phyloP scores from a whole-genome alignment of 2,113 vertebrate genomes.

The Pteruthius melanotis region DNA sequence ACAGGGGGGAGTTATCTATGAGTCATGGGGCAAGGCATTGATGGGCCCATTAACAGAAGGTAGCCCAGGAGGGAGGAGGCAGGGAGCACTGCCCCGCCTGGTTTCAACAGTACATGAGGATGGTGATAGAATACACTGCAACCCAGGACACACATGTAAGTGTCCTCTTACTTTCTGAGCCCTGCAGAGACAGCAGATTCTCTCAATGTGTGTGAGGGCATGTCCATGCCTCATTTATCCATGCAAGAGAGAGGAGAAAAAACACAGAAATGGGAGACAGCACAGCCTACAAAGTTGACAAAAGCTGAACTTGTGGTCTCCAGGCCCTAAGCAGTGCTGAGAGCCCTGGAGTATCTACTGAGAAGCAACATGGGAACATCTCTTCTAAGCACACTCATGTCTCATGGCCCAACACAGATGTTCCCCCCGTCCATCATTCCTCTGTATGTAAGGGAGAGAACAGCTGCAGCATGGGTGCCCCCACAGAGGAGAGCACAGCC shows the following conservation, averaged over 20 bases:
- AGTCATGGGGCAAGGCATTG: too few relatives aligned
- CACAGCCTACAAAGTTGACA: neutral
- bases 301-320: neutral
- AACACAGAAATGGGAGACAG: neutral
- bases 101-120: too few relatives aligned
- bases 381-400: neutral
- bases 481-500: neutral
- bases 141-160: too few relatives aligned
- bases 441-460: fast-evolving
- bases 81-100: too few relatives aligned
- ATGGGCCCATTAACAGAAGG: too few relatives aligned
- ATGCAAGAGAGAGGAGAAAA: neutral
- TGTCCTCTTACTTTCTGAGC: neutral
- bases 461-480: neutral
- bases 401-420: neutral
- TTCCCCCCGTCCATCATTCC: neutral
- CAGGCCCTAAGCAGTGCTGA: neutral
- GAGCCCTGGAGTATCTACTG: fast-evolving
- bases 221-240: too few relatives aligned
- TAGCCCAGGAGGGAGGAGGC: too few relatives aligned
- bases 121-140: too few relatives aligned
- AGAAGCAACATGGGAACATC: neutral
- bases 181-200: neutral
- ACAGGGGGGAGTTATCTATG: too few relatives aligned
- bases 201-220: neutral